Conservation (phyloP, 2,888 invertebrate genomes). For the Torymus aiolomorphi region DNA sequence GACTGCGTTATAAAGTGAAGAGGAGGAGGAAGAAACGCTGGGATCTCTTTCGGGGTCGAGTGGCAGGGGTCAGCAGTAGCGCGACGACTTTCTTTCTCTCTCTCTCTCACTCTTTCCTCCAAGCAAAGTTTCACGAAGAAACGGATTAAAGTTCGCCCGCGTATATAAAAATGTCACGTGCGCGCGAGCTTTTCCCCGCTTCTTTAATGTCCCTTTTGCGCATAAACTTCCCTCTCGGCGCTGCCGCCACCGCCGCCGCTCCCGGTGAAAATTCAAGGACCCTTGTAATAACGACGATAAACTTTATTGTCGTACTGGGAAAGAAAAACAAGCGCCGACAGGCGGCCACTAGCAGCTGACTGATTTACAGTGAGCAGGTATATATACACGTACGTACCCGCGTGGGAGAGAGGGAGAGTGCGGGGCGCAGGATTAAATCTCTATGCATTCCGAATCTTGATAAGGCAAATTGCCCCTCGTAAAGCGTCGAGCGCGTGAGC, state of each 20-base stretch:
- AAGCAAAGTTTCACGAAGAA: conserved; percentile 33
- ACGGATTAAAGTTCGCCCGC: conserved; percentile 45
- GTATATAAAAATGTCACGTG: conserved; percentile 34
- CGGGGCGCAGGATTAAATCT: conserved; percentile 41
- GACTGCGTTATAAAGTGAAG: conserved; percentile 35
- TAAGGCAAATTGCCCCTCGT: conserved; percentile 49
- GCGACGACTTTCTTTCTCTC: too few relatives aligned
- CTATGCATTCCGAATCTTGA: conserved; percentile 43
- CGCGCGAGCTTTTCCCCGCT: conserved; percentile 17
- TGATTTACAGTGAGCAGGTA: conserved; percentile 32
- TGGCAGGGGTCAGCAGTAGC: conserved; percentile 40
- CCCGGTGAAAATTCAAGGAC: conserved; percentile 37
- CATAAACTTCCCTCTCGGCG: neutral
- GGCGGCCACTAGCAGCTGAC: conserved; percentile 2
- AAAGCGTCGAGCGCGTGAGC: conserved; percentile 11
- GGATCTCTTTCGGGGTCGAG: conserved; percentile 27
- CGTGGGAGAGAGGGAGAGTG: too few relatives aligned
- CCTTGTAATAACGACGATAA: conserved; percentile 43
- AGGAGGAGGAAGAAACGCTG: neutral
- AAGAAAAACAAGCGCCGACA: conserved; percentile 32
- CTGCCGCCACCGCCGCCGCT: conserved; percentile 11
- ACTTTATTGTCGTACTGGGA: conserved; percentile 21
- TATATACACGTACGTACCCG: too few relatives aligned
- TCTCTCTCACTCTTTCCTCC: too few relatives aligned
- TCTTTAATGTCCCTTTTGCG: conserved; percentile 18